A percentile compares a stretch with the other conserved stretches of the same genome.
phyloP scores from a whole-genome alignment of 2,888 invertebrate genomes.

The Physocephala rufipes region DNA sequence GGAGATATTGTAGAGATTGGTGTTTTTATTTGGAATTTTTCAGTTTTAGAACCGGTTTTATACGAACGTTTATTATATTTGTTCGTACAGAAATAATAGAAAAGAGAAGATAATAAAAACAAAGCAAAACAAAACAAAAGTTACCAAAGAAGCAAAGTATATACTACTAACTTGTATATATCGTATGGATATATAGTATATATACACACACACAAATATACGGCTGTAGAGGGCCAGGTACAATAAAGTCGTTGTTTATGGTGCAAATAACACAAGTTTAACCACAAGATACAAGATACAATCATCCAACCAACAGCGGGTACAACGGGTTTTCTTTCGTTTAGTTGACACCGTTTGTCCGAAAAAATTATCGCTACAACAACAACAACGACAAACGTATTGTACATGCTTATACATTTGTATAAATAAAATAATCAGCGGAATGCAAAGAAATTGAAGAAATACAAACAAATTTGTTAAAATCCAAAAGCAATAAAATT shows the following conservation, averaged over 20 bases:
- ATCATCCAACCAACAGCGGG: background rate
- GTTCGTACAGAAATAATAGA: too few species aligned
- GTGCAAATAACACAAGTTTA: constrained; percentile 43
- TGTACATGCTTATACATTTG: too few species aligned
- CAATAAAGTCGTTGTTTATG: background rate
- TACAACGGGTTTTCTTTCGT: background rate
- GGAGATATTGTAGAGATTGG: constrained; percentile 10
- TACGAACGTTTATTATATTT: constrained; percentile 9
- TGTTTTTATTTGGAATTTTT: constrained; percentile 30
- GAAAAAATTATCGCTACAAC: constrained; percentile 5
- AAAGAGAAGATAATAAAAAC: too few species aligned
- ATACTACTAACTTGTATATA: too few species aligned
- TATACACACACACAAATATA: constrained; percentile 15
- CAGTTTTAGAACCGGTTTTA: constrained; percentile 48
- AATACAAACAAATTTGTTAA: background rate
- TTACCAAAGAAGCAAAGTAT: constrained; percentile 15
- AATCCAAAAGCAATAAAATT: constrained; percentile 16
- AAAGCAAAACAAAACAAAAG: constrained; percentile 19
- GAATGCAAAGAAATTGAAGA: background rate
- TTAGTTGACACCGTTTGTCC: background rate
- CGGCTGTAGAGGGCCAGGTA: constrained; percentile 14
- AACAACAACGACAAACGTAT: constrained; percentile 34
- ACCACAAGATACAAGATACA: constrained; percentile 36
- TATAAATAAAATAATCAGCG: constrained; percentile 8
- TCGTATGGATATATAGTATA: background rate